These are phyloP conservation scores for Chitala chitala DNA, from an alignment of 2,113 vertebrate genomes.

Conservation along the genomic window DNA sequence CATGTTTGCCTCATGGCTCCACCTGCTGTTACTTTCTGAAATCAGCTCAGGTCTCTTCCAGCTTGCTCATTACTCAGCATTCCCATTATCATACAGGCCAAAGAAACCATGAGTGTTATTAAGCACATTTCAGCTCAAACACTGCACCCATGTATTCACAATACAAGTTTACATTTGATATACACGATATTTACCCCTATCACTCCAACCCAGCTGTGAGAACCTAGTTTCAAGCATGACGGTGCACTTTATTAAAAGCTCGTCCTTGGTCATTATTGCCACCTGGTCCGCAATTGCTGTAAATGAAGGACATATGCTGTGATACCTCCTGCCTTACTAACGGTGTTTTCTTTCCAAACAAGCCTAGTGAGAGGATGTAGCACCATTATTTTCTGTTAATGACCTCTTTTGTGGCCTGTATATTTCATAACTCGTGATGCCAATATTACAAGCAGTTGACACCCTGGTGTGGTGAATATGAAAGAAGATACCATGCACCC, in stretches of 20 bases:
- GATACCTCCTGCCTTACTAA: neutral
- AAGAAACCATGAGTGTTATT: too few species aligned
- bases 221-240: neutral
- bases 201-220: neutral
- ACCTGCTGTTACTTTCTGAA: neutral
- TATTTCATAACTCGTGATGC: slow-evolving; percentile 3
- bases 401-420: neutral
- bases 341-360: neutral
- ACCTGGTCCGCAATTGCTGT: neutral
- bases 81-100: too few species aligned
- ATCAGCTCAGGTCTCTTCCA: neutral
- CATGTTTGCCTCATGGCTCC: too few species aligned
- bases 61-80: too few species aligned
- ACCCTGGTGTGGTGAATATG: neutral
- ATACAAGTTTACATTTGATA: neutral
- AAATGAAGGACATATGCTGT: neutral
- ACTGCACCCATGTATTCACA: too few species aligned
- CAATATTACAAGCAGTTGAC: slow-evolving; percentile 1
- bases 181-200: neutral
- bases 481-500: neutral
- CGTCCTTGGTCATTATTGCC: neutral
- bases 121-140: too few species aligned
- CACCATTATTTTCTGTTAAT: neutral
- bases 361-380: neutral
- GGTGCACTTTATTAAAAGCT: neutral